Conservation (phyloP, 2,888 invertebrate genomes). For the Heteromyza rotundicornis region DNA sequence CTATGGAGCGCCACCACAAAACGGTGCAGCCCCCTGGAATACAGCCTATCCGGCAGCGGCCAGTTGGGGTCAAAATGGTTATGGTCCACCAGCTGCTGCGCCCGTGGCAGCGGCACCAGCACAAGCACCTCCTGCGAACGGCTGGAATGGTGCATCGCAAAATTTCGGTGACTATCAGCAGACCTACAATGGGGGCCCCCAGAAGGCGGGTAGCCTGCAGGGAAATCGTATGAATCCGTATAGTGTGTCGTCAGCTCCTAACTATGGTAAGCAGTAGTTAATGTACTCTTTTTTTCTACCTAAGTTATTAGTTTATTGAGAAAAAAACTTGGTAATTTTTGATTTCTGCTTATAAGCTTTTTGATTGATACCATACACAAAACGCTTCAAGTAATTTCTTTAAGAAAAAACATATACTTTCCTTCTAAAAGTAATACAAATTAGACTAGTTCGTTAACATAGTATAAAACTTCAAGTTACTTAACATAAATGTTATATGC, state of each 20-base stretch:
- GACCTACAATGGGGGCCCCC: conserved; percentile 80
- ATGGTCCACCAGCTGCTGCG: conserved; percentile 28
- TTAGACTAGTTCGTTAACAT: too few relatives aligned
- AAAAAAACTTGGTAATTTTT: background rate
- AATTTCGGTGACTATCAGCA: conserved; percentile 76
- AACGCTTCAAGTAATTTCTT: conserved; percentile 49
- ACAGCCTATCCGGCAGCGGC: conserved; percentile 26
- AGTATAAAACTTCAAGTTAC: too few relatives aligned
- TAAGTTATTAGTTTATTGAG: conserved; percentile 30
- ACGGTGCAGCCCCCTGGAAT: conserved; percentile 34
- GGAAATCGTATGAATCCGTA: conserved; percentile 74
- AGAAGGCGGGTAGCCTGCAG: conserved; percentile 75
- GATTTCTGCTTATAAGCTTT: conserved; percentile 35
- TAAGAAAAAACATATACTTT: background rate
- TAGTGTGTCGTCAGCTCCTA: conserved; percentile 42
- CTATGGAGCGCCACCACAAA: conserved; percentile 35
- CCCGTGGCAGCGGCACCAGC: conserved; percentile 30
- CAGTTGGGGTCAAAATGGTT: conserved; percentile 37
- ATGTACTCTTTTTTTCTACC: too few relatives aligned
- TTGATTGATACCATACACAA: conserved; percentile 44
- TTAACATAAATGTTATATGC: too few relatives aligned
- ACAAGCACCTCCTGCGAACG: conserved; percentile 29
- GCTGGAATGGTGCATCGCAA: conserved; percentile 36
- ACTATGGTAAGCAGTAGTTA: conserved; percentile 49
- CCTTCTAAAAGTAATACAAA: too few relatives aligned